Conservation (phyloP, 2,797 vertebrate species). For the Halcyon badia region DNA sequence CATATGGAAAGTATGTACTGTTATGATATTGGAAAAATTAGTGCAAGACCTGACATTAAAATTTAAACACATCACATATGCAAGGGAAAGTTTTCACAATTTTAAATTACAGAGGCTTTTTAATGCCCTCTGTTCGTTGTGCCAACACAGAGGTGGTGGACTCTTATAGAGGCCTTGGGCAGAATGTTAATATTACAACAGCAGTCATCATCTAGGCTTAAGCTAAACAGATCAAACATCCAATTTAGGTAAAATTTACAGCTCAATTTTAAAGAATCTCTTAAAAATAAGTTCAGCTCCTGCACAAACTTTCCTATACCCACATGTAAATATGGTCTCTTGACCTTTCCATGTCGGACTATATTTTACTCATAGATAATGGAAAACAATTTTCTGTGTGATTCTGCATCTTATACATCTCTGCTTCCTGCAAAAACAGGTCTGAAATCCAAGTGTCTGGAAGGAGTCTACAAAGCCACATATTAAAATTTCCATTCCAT, state of each 20-base stretch:
- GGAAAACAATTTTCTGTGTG: not conserved
- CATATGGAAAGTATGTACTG: not conserved
- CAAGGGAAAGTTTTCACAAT: not conserved
- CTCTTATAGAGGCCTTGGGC: not conserved
- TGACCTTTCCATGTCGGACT: not conserved
- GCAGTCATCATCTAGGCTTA: not conserved
- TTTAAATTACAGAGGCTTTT: not conserved
- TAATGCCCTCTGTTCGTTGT: not conserved
- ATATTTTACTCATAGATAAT: not conserved
- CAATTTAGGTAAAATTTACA: not conserved
- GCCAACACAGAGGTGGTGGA: not conserved
- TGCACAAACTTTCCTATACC: not conserved
- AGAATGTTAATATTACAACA: rapidly evolving
- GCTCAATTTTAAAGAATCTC: not conserved
- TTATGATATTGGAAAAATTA: not conserved
- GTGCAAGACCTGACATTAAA: not conserved
- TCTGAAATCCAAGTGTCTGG: not conserved
- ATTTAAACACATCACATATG: rapidly evolving
- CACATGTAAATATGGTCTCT: not conserved
- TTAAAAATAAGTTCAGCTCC: not conserved
- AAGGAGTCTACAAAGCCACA: not conserved
- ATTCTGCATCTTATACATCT: not conserved
- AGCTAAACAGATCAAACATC: not conserved
- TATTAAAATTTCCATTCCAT: not conserved
- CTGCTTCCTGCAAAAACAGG: not conserved